Base-by-base conservation (phyloP, 2,797 vertebrate species). In the Salmo trutta region DNA sequence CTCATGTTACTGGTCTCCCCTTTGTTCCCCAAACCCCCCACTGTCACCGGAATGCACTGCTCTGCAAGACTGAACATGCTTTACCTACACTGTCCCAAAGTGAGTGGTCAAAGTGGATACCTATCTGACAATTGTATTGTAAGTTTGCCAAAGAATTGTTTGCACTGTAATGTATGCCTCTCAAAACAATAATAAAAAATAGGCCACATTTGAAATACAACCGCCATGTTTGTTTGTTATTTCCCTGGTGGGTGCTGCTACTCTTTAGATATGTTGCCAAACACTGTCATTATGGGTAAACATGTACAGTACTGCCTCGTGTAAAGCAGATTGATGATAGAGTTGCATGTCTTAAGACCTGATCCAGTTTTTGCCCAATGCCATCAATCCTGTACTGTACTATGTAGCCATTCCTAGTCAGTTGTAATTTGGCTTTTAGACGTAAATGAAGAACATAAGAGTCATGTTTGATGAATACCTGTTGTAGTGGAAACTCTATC, bases 71-170 rank as follows among this genome's bases (percentile, higher is more conserved):
- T 90, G 86, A 92, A 89, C 88, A 86, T 83, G 90, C 93, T 95
- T 94, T 93, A 92, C 94, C 94, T 88, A 86, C 91, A 89, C 93
- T 90, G 92, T 90, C 88, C 94, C 78, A 79, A 78, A 84, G 86
- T 86, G 90, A 89, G 91, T 75, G 90, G 83, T 92, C 91, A 87
- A 90, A 83, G 84, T 90, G 90, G 91, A 86, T 87, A 88, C 88
- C 85, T 92, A 87, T 91, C 91, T 86, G 84, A 94, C 91, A 87
- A 92, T 94, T 93, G 94, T 95, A 90, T 94, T 96, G 93, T 96
- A 94, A 90, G 90, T 96, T 95, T 96, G 95, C 97, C 97, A 99
- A 98, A 98, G 96, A 97, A 92, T 91, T 93, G 94, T 97, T 97
- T 98, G 97, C 97, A 98, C 97, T 99, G 94, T 96, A 95, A 95